phyloP scores from a whole-genome alignment of 2,113 vertebrate species.

The Rousettus leschenaultii region DNA sequence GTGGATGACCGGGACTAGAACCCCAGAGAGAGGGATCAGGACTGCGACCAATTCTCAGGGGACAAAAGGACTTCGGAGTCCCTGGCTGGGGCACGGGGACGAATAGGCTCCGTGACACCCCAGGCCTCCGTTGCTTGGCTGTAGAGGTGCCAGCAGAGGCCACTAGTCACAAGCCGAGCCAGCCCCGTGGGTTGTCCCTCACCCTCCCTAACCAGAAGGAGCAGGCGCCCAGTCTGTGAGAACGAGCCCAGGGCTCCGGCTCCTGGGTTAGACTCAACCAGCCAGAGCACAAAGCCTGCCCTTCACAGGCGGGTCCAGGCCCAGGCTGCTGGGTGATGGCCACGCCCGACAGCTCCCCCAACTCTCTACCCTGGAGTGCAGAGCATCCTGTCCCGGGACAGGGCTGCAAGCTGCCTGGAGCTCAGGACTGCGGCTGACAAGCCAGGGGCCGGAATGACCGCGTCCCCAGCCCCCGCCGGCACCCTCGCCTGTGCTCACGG shows the following conservation, averaged over 20 bases:
- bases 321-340: not conserved
- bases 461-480: fast-evolving
- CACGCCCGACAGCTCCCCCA: fast-evolving
- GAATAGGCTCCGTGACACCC: no score
- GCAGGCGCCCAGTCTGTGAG: not conserved
- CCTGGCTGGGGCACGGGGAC: no score
- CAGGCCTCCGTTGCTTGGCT: fast-evolving
- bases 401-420: not conserved
- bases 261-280: not conserved
- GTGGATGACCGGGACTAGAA: not conserved
- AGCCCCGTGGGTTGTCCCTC: not conserved
- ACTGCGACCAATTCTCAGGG: not conserved
- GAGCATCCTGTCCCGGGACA: not conserved
- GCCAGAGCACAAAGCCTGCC: no score
- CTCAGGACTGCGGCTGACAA: not conserved
- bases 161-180: not conserved
- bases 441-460: not conserved
- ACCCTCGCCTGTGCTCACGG: no score
- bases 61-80: not conserved
- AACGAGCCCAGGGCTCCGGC: not conserved
- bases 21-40: not conserved
- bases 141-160: not conserved
- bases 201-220: not conserved
- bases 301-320: fast-evolving
- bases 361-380: fast-evolving